Evolutionary conservation across 1,140 invertebrate genomes (phyloP).

Genomic region (Trichomalopsis sarcophagae): DNA sequence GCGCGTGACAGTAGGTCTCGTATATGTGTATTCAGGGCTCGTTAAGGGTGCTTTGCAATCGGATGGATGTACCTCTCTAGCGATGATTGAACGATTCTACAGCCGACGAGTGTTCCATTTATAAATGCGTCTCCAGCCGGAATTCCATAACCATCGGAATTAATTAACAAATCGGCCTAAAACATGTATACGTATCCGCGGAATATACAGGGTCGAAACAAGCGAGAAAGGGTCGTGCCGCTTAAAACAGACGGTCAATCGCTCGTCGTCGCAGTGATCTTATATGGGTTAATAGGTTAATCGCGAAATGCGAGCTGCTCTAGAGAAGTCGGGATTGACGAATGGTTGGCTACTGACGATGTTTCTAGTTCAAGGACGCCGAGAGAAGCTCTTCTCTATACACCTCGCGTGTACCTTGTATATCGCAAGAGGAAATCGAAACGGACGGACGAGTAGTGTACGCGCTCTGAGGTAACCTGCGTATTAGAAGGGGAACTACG

Average conservation of each 20-base stretch:
- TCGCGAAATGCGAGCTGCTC: not conserved
- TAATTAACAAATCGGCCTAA: too few species aligned
- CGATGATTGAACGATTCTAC: not conserved
- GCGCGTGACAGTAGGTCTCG: not conserved
- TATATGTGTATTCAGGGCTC: not conserved
- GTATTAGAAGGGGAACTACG: too few species aligned
- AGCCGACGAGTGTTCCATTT: too few species aligned
- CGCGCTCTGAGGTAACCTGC: too few species aligned
- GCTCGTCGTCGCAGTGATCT: not conserved
- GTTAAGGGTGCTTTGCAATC: not conserved
- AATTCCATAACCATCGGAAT: too few species aligned
- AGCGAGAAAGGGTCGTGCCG: too few species aligned
- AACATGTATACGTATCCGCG: too few species aligned
- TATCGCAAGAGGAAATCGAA: not conserved
- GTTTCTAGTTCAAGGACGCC: conserved; percentile 35
- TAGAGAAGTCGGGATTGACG: not conserved
- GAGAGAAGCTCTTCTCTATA: not conserved
- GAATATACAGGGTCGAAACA: too few species aligned
- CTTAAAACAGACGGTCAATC: not conserved
- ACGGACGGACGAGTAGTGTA: not conserved
- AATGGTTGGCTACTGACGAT: not conserved
- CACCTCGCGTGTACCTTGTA: not conserved
- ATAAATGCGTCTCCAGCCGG: too few species aligned
- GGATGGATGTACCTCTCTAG: not conserved
- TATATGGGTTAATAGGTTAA: conserved; percentile 30